Evolutionary conservation across 2,113 vertebrate species (phyloP).

Genomic region (Seriola quinqueradiata): DNA sequence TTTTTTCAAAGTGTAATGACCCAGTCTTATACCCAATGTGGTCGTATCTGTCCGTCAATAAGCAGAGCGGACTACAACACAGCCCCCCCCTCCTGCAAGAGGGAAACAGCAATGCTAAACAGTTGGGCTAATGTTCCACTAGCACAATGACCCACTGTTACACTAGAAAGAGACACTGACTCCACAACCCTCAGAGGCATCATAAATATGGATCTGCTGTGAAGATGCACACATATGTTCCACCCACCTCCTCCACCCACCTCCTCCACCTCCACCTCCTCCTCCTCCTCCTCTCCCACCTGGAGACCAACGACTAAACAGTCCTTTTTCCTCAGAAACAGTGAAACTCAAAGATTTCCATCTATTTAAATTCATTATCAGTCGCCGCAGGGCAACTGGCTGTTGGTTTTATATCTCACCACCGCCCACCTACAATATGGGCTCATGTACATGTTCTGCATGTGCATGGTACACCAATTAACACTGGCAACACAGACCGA

Average conservation of each 20-base stretch:
- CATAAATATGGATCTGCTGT: conserved; percentile 64
- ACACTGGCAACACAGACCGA: conserved; percentile 45
- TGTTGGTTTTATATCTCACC: conserved; percentile 57
- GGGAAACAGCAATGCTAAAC: conserved; percentile 44
- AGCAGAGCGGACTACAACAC: neutral
- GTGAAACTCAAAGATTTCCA: conserved; percentile 66
- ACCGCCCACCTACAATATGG: conserved; percentile 79
- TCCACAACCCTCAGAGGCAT: conserved; percentile 55
- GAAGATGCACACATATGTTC: conserved; percentile 66
- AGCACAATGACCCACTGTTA: conserved; percentile 70
- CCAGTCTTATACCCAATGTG: conserved; percentile 8
- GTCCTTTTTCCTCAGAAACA: conserved; percentile 55
- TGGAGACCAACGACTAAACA: conserved; percentile 59
- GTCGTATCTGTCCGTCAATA: conserved; percentile 30
- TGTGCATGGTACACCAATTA: conserved; percentile 60
- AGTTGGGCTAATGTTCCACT: conserved; percentile 57
- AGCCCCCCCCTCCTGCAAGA: neutral
- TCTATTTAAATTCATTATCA: conserved; percentile 72
- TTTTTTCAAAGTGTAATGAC: conserved; percentile 37
- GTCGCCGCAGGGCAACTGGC: conserved; percentile 51
- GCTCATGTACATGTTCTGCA: conserved; percentile 31
- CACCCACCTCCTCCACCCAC: conserved; percentile 39
- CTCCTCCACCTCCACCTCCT: conserved; percentile 30
- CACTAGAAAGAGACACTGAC: conserved; percentile 32
- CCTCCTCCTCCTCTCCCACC: conserved; percentile 63